Base-by-base conservation (phyloP, 2,888 invertebrate genomes). In the Watsonalla cultraria region DNA sequence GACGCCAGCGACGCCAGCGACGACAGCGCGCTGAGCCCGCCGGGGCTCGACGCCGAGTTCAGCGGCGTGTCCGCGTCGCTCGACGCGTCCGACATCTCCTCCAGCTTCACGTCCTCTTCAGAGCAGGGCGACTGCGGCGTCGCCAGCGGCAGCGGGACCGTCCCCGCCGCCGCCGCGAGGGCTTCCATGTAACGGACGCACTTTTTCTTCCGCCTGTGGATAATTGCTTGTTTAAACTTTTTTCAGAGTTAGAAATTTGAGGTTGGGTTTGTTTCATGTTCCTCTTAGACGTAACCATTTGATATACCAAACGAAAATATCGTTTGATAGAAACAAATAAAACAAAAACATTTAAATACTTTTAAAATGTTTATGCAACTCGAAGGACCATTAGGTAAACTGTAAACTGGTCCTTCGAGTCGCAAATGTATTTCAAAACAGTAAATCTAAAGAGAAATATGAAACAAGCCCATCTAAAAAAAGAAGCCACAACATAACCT, bases 121-220 rank as follows among this genome's bases (percentile, higher is more conserved):
- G 96, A 95, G 78, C 95, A 94, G 76, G 96, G 95, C 76, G 96
- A 96, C 74, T 95, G 96, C 67, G 96, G 91, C 79, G 95, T 95
- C 84, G 94, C 95, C 80, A 83, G 94, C 71, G 95, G 96, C 67
- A 95, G 85, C 75, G 95, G 94, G 72, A 94, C 95, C 74, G 93
- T 94, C 70, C 93, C 94, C 72, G 93, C 77, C 85, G 84, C 93
- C 86, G 84, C 94, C 84, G 88, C 94, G 91, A 89, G 93, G 91
- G 95, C 94, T 92, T 97, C 97, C 95, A 97, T 95, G 92, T 98
- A 98, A 71, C 98, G 96, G 80, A 98, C 96, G 93, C 98, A 98
- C 92, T 98, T 98, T 92, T 98, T 98, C 94, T 98, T 98, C 93
- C 98, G 97, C 93, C 97, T 98, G 92, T 6, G 92, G 92, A 61